A percentile compares a stretch with the other conserved stretches of the same genome.
Evolutionary conservation across 2,888 invertebrate genomes (phyloP).

Genomic region (Lutraria lutraria): DNA sequence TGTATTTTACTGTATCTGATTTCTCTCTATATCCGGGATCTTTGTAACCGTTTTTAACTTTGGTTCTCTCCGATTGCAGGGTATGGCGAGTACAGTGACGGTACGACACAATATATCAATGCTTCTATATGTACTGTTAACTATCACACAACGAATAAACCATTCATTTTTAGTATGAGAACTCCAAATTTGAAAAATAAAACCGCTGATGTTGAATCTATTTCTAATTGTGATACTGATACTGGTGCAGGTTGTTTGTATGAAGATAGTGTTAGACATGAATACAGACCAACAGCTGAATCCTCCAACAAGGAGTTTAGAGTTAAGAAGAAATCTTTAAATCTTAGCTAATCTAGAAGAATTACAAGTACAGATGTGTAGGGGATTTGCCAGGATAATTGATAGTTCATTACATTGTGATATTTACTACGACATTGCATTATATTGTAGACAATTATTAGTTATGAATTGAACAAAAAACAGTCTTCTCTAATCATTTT

Average conservation of each 20-base stretch:
- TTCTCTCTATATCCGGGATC: neutral
- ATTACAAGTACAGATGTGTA: too few species aligned
- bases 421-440: too few species aligned
- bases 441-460: too few species aligned
- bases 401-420: too few species aligned
- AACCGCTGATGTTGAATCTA: neutral
- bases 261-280: neutral
- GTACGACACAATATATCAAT: constrained; percentile 92
- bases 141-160: constrained; percentile 92
- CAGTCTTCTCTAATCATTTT: too few species aligned
- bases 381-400: too few species aligned
- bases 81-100: constrained; percentile 93
- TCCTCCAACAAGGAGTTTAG: neutral
- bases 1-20: too few species aligned
- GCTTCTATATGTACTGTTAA: constrained; percentile 93
- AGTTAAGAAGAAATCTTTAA: neutral
- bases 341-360: too few species aligned
- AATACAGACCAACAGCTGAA: neutral
- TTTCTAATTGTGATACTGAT: neutral
- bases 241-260: neutral
- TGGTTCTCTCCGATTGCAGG: constrained; percentile 87
- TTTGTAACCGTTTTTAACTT: too few species aligned
- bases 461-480: too few species aligned
- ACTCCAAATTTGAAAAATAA: constrained; percentile 60
- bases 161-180: constrained; percentile 92